These are phyloP conservation scores for Acromyrmex charruanus DNA, from an alignment of 1,140 invertebrate species.

Conservation along the genomic window DNA sequence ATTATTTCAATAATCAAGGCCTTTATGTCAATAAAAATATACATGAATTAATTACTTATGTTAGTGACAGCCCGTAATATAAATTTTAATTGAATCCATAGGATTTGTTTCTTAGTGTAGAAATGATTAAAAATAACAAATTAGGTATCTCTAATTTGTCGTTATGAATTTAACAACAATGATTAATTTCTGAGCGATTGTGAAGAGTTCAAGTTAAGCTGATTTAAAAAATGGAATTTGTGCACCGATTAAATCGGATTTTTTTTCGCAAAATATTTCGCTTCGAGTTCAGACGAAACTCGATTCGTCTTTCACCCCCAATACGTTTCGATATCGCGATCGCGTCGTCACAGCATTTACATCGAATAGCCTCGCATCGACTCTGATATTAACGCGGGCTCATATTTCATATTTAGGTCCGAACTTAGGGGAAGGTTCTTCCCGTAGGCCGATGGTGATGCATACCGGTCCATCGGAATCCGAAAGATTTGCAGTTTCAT, in stretches of 20 bases:
- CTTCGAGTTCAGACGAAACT: slow-evolving; percentile 1
- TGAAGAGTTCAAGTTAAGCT: not conserved
- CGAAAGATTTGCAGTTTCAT: slow-evolving; percentile 78
- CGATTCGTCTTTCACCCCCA: not conserved
- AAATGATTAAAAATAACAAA: too few species aligned
- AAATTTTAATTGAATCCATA: too few species aligned
- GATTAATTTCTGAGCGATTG: not conserved
- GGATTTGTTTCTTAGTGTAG: too few species aligned
- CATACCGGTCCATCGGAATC: slow-evolving; percentile 75
- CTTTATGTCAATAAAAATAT: too few species aligned
- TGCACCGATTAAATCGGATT: not conserved
- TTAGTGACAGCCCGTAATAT: too few species aligned
- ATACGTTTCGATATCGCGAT: slow-evolving; percentile 17
- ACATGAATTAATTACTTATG: too few species aligned
- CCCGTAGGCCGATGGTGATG: slow-evolving; percentile 8
- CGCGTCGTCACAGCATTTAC: not conserved
- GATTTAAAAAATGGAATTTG: not conserved
- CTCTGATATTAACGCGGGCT: slow-evolving; percentile 16
- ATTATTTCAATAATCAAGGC: too few species aligned
- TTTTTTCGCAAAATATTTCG: not conserved
- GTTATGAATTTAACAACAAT: not conserved
- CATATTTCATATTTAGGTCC: slow-evolving; percentile 47
- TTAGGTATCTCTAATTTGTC: too few species aligned
- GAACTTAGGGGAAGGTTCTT: not conserved
- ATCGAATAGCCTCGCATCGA: slow-evolving; percentile 22